Evolutionary conservation across 1,140 invertebrate species (phyloP), one percentile per base, ranked within the genome.

Genomic region (Drosophila pseudoananassae): DNA sequence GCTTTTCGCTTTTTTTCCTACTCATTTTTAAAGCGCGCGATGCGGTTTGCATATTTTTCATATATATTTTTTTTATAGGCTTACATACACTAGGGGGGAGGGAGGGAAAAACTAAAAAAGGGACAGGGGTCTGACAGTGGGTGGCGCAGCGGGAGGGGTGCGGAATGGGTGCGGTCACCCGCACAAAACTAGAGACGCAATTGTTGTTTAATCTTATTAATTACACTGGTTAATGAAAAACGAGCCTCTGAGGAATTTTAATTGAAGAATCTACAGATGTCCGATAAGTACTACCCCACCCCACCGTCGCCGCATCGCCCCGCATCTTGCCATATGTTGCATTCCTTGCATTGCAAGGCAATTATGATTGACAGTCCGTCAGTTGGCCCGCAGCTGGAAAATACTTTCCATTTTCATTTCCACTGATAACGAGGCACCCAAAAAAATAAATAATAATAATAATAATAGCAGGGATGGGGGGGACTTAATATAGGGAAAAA

Each of bases 171-270:
- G 83, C 83, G 83, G 83, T 82, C 80, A 66, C 72, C 73, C 63
- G 80, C 72, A 75, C 70, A 73, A 54, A 70, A 53, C 46, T 55
- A 56, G 45, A 65, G 76, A 71, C 82, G 78, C 83, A 87, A 82
- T 85, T 88, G 78, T 76, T 88, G 79, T 78, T 80, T 83, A 88
- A 88, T 89, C 83, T 88, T 88, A 88, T 88, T 88, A 88, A 88
- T 88, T 88, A 88, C 83, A 88, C 79, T 77, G 83, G 58, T 74
- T 77, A 85, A 81, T 87, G 82, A 77, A 81, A 76, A 81, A 73
- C 70, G 78, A 76, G 75, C 45, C 69, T 23, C 45, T 45, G 65
- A 55, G 58, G 78, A 83, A 88, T 88, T 71, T 87, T 88, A 88
- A 89, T 88, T 88, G 84, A 87, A 75, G 82, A 60, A 63, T 51